phyloP scores from a whole-genome alignment of 2,113 vertebrate species.

The Tamias sibiricus region DNA sequence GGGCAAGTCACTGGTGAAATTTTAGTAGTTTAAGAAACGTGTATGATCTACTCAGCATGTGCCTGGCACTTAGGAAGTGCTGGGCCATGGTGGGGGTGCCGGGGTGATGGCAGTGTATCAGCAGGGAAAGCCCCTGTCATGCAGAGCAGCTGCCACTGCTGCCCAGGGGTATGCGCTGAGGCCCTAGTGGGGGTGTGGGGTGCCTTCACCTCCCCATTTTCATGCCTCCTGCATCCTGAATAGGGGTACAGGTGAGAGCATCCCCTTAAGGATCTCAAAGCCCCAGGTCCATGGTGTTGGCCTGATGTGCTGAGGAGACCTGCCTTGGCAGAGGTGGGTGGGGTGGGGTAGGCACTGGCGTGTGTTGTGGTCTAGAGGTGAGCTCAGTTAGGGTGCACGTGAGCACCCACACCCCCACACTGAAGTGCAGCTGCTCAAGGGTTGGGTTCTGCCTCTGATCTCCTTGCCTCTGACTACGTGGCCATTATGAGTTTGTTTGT shows the following conservation, averaged over 20 bases:
- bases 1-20: not conserved
- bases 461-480: not conserved
- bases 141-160: not conserved
- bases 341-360: not conserved
- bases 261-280: not conserved
- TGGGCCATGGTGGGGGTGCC: not conserved
- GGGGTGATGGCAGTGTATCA: not conserved
- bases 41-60: not conserved
- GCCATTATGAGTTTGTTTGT: not conserved
- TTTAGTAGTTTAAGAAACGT: not conserved
- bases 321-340: not conserved
- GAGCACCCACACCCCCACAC: accelerated
- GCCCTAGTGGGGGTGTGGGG: not conserved
- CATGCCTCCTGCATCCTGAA: not conserved
- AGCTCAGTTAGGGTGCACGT: not conserved
- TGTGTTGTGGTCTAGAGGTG: not conserved
- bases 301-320: not conserved
- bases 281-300: not conserved
- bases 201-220: not conserved
- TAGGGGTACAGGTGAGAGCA: not conserved
- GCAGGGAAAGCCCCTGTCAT: not conserved
- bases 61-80: not conserved
- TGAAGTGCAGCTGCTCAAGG: not conserved
- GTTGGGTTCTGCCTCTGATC: not conserved
- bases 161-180: accelerated